Percentiles rank a stretch among this genome's conserved stretches.
Conservation (phyloP, 2,888 invertebrate genomes). For the Macaria notata region DNA sequence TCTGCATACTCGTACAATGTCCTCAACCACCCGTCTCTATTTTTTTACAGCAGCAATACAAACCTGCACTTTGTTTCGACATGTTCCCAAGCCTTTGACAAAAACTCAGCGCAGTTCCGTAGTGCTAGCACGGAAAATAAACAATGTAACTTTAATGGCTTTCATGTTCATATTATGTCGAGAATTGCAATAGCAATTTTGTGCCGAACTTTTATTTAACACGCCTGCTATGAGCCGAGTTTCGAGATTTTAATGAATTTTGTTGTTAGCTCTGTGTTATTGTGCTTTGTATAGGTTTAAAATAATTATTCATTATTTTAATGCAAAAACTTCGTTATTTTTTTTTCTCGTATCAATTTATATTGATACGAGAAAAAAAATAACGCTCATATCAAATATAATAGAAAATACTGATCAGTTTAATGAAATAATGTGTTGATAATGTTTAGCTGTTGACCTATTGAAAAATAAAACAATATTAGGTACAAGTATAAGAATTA, state of each 20-base stretch:
- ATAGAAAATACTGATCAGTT: no score
- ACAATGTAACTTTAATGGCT: constrained; percentile 28
- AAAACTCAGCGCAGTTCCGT: constrained; percentile 19
- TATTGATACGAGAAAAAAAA: no score
- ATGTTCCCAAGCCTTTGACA: constrained; percentile 23
- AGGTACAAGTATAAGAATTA: no score
- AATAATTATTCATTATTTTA: no score
- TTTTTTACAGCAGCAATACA: constrained; percentile 5
- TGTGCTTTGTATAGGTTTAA: no score
- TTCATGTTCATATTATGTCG: constrained; percentile 14
- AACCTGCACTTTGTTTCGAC: constrained; percentile 12
- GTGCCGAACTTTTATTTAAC: constrained; percentile 21
- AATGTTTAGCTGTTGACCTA: no score
- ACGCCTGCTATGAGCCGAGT: constrained; percentile 7
- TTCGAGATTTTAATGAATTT: constrained; percentile 3
- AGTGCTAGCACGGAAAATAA: constrained; percentile 21
- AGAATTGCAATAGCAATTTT: constrained; percentile 13
- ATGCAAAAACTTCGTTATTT: no score
- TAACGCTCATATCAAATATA: no score
- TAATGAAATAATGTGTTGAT: no score
- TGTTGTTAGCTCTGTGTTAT: not conserved
- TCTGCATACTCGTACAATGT: not conserved
- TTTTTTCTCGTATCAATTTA: no score
- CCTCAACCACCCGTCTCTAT: constrained; percentile 1
- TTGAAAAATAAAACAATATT: no score